Evolutionary conservation across 2,797 vertebrate species (phyloP).

Genomic region (Linurgus olivaceus): DNA sequence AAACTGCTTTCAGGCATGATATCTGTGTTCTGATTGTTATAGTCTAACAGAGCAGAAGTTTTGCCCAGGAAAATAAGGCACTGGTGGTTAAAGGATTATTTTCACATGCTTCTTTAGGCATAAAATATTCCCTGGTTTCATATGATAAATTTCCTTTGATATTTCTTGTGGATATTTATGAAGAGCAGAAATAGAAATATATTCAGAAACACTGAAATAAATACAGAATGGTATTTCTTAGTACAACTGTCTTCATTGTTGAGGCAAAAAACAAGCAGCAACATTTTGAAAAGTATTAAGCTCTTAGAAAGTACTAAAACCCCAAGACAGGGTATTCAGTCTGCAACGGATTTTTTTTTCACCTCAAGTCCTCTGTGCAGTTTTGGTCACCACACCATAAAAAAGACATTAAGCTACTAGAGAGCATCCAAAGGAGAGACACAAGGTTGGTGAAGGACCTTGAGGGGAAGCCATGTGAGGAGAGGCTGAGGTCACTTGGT

Average conservation of each 20-base stretch:
- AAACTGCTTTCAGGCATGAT: neutral
- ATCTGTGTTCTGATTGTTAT: neutral
- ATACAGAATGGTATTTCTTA: neutral
- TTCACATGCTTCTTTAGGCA: neutral
- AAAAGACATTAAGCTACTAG: neutral
- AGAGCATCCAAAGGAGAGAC: neutral
- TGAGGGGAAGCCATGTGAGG: accelerated
- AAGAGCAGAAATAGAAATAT: neutral
- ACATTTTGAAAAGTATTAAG: neutral
- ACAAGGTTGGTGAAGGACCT: accelerated
- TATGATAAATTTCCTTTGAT: neutral
- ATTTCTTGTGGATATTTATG: neutral
- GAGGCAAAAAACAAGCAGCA: neutral
- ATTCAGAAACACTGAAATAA: neutral
- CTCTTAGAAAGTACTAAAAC: neutral
- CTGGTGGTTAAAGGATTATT: neutral
- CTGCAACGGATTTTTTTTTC: neutral
- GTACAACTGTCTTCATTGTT: neutral
- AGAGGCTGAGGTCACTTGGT: neutral
- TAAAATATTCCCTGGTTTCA: neutral
- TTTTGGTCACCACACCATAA: neutral
- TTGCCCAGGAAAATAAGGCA: neutral
- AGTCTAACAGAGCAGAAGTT: neutral
- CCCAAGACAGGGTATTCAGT: neutral
- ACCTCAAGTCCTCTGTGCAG: neutral